Evolutionary conservation across 2,888 invertebrate species (phyloP), one percentile per base, ranked within the genome.

Genomic region (Leptodirus hochenwartii): DNA sequence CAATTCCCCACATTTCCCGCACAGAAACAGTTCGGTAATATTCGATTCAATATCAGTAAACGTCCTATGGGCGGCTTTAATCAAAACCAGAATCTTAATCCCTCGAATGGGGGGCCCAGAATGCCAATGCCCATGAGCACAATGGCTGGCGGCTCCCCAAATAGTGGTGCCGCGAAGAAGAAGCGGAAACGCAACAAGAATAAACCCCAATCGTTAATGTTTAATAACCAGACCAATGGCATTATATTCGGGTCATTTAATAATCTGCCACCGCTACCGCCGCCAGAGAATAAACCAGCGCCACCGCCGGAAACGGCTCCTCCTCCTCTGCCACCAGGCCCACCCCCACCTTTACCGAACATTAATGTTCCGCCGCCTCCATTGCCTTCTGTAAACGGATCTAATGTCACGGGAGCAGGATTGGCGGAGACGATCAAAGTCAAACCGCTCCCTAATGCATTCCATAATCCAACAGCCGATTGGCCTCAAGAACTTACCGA

Each of bases 401-500:
- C 20, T 8, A 37, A 59, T 8, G 48, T 62, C 32, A 61, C 64
- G 5, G 63, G 65, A 1, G 55, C 64, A 31, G 8, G 8, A n/a
- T 8, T 38, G 17, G 17, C 34, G 17, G 39, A 56, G 27, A 50
- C 57, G 3, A 43, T 35, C 10, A 36, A 42, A 28, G 31, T 36
- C 30, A 38, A 42, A 34, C 41, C 43, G 8, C 35, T 43, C 37
- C 46, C 56, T 15, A 51, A 54, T 42, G 48, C 51, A 12, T 57
- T 59, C 30, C 57, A 59, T 39, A 66, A 63, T 43, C 64, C 71
- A 4, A 64, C 68, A 8, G 76, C 73, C 40, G 66, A 71, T 28
- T 82, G 80, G 80, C 81, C 82, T 2, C 73, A 77, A 37, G 73
- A 74, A 40, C 57, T 81, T 26, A 77, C 79, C 52, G 71, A 78